phyloP scores from a whole-genome alignment of 2,797 vertebrate species.

The Tenualosa thibaudeaui region DNA sequence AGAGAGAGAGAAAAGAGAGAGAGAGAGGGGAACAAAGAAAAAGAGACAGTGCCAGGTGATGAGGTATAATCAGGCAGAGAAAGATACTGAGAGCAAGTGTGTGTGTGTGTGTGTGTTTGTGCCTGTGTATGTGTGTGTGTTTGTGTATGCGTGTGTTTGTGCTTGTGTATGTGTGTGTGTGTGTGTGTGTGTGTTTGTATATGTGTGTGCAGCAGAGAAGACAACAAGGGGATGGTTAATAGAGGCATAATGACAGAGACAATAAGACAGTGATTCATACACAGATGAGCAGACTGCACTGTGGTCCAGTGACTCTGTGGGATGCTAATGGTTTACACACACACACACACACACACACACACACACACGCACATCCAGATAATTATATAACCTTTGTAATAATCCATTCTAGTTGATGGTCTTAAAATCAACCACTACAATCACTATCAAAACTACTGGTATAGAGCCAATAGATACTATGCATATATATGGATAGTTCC shows the following conservation, averaged over 20 bases:
- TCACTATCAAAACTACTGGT: background rate
- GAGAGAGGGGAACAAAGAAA: background rate
- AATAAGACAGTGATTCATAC: slow-evolving; percentile 23
- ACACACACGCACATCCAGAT: background rate
- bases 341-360: background rate
- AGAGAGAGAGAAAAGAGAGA: background rate
- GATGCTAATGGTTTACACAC: background rate
- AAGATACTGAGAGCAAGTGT: background rate
- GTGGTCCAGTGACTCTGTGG: slow-evolving; percentile 8
- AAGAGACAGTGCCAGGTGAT: background rate
- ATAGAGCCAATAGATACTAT: too few relatives aligned
- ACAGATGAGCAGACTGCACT: slow-evolving; percentile 9
- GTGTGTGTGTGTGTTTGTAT: background rate
- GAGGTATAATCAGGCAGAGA: background rate
- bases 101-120: background rate
- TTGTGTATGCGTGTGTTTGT: background rate
- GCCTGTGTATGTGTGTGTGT: background rate
- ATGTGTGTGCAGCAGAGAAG: background rate
- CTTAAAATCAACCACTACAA: background rate
- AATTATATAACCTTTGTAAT: background rate
- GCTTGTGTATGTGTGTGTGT: background rate
- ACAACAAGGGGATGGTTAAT: background rate
- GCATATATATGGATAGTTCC: too few relatives aligned
- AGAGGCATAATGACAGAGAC: background rate
- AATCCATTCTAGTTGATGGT: background rate